Evolutionary conservation across 2,797 vertebrate genomes (phyloP), one percentile per base, ranked within the genome.

Genomic region (Perodicticus potto): DNA sequence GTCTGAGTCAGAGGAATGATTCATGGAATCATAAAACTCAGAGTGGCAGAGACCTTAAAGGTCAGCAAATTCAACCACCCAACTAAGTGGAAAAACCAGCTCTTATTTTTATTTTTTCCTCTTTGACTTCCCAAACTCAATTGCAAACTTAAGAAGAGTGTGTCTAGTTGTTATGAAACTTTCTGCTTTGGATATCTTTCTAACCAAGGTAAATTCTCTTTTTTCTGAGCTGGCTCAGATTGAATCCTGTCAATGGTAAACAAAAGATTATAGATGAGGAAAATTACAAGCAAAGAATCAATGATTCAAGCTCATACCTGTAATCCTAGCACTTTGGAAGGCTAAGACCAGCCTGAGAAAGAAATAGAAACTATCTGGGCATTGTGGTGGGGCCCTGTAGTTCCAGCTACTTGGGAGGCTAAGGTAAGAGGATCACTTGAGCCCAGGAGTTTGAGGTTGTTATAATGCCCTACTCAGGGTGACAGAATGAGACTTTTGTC

Each of bases 31-130:
- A 87, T 97, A 97, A 97, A 97, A 96, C 53, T 89, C 63, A 74
- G 93, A 86, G 72, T 88, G 93, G 91, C 89, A 87, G 86, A 93
- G 96, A 87, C 89, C 91, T 96, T 95, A 96, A 97, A 97, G 95
- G 94, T 97, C 96, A 97, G 61, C 49, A 93, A 93, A 97, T 96
- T 95, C 96, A 96, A 86, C 86, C 67, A 63, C 40, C n/a, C 65
- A 78, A 85, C 67, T 92, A 87, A 96, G 89, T 97, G 96, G 97
- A 97, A 97, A 97, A 97, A 97, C 12, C 91, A 87, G 86, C 91
- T 96, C 59, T 87, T 89, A 84, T 65, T 96, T 97, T 93, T 78
- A 85, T 94, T 96, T 86, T 96, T 96, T 74, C 53, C 95, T 89
- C 81, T 57, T 70, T 61, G 40, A 81, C 77, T 96, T 89, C 57